Base-by-base conservation (phyloP, 2,888 invertebrate genomes). In the Ceriagrion tenellum region DNA sequence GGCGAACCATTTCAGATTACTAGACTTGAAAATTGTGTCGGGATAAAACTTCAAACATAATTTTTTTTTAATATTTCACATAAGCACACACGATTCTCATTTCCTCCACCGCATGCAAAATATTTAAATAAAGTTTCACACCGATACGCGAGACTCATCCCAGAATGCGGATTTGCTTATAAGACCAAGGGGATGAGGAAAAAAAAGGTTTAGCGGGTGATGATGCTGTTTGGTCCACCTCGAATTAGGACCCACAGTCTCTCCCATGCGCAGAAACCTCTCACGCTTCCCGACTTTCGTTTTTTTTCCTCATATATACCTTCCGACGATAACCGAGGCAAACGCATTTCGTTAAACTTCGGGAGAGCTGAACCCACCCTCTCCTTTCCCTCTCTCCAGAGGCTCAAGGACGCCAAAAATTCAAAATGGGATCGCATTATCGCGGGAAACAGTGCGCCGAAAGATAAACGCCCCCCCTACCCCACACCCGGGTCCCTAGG, bases 361-460 rank as follows among this genome's bases (percentile, higher is more conserved):
- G 59, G 59, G 59, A 59, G 20, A 18, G 59, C 59, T 59, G 13
- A 59, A 3, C 16, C 59, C 59, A 1, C 20, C 20, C 16, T 16
- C 59, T 12, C 20, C 20, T 59, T 23, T 26, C 23, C 12, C n/a
- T 35, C 81, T 4, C 23, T 30, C 56, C 10, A 23, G 81, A 23
- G 81, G 35, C 30, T 35, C 81, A 35, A 10, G 69, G 69, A n/a
- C 26, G n/a, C 69, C 69, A 69, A 81, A 81, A 81, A 81, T 35
- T 81, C 81, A 35, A 81, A 81, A 81, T 35, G 81, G 81, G 26
- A 35, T 81, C 81, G 81, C 81, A 81, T 81, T 81, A 81, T 81
- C 81, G 81, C 30, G 30, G 35, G 35, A 30, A 47, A 81, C 81
- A 8, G 81, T 81, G 81, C 35, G 81, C 30, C 81, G 35, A 81